Percentiles rank a stretch among this genome's conserved stretches.
Conservation (phyloP, 2,113 vertebrate species). For the Chlamydotis undulata region DNA sequence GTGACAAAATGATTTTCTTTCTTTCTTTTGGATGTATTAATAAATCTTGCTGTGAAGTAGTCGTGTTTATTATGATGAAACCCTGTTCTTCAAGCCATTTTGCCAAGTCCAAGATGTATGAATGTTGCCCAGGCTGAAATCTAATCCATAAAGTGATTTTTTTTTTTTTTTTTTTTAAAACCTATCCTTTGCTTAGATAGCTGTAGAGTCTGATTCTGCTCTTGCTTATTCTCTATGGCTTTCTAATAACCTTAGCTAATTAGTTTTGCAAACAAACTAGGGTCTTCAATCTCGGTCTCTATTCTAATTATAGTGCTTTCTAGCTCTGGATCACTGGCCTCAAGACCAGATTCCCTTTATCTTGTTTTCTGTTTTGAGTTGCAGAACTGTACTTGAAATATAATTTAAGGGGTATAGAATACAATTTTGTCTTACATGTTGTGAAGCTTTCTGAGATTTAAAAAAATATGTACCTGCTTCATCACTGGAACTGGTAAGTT, state of each 20-base stretch:
- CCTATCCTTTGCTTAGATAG: conserved; percentile 11
- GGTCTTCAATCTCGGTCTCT: background rate
- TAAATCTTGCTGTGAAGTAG: conserved; percentile 99
- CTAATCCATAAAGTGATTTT: background rate
- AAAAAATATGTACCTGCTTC: background rate
- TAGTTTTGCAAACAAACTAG: conserved; percentile 15
- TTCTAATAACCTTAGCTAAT: conserved; percentile 55
- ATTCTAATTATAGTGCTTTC: conserved; percentile 26
- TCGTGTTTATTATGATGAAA: conserved; percentile 46
- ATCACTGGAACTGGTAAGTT: background rate
- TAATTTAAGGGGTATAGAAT: background rate
- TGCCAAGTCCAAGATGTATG: background rate
- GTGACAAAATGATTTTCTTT: conserved; percentile 99
- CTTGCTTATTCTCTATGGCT: conserved; percentile 22
- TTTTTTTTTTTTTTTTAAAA: conserved; percentile 8
- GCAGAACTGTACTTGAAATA: background rate
- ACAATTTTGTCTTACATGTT: background rate
- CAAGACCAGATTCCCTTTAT: background rate
- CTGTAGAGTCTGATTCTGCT: conserved; percentile 6
- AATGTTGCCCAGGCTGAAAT: background rate
- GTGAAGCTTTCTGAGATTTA: background rate
- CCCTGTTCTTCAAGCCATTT: conserved; percentile 26
- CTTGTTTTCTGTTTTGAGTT: background rate
- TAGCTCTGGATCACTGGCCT: background rate
- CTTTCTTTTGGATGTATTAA: conserved; percentile 99